Evolutionary conservation across 2,797 vertebrate species (phyloP).

Genomic region (Amblyopsis hoosieri): DNA sequence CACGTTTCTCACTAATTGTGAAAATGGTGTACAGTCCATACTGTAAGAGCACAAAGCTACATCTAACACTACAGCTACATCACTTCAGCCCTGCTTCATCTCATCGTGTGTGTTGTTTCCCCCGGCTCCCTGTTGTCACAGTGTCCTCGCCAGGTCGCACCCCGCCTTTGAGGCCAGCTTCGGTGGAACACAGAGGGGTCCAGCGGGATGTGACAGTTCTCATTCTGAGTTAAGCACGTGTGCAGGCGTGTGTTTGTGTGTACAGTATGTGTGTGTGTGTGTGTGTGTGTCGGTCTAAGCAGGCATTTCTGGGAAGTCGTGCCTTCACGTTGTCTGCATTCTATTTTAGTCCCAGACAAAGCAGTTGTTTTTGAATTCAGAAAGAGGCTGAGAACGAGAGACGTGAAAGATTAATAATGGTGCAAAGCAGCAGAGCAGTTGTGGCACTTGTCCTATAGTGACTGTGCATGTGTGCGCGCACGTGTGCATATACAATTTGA

Average conservation of each 20-base stretch:
- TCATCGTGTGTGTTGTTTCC: conserved; percentile 29
- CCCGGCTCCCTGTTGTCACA: conserved; percentile 27
- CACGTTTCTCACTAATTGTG: too few species aligned
- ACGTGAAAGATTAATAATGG: conserved; percentile 7
- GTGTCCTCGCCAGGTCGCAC: conserved; percentile 15
- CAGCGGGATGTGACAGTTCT: conserved; percentile 13
- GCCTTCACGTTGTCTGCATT: conserved; percentile 31
- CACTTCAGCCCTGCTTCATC: conserved; percentile 20
- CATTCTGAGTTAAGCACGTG: conserved; percentile 2
- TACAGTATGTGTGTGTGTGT: background rate
- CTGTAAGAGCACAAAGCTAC: too few species aligned
- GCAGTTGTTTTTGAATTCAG: conserved; percentile 8
- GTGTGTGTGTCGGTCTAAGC: conserved; percentile 22
- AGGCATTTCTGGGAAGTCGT: conserved; percentile 33
- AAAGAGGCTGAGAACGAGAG: conserved; percentile 3
- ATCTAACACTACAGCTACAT: background rate
- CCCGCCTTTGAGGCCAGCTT: conserved; percentile 17
- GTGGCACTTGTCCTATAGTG: background rate
- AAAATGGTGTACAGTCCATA: too few species aligned
- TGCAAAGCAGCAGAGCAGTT: background rate
- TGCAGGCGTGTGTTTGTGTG: background rate
- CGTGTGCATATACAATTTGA: background rate
- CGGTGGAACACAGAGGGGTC: conserved; percentile 1
- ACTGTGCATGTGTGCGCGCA: background rate
- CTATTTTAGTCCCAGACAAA: conserved; percentile 48